Evolutionary conservation across 2,888 invertebrate genomes (phyloP).

Genomic region (Hirtodrosophila histrioides): DNA sequence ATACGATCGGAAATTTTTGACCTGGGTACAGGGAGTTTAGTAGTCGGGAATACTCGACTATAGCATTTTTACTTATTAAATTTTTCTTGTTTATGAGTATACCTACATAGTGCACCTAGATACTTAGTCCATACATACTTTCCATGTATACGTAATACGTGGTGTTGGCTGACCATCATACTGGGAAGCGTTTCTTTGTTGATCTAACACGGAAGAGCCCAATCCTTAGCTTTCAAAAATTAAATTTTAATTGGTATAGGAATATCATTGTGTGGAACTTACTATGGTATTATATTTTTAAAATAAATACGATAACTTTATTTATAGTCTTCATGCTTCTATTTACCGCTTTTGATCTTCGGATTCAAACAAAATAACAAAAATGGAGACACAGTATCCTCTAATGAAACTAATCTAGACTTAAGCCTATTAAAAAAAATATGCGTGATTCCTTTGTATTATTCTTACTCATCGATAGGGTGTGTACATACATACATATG

Average conservation of each 20-base stretch:
- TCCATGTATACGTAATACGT: no score
- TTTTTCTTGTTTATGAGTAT: neutral
- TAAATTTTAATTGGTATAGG: no score
- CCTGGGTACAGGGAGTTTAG: no score
- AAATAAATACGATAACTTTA: conserved; percentile 75
- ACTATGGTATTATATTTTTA: conserved; percentile 11
- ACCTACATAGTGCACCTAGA: neutral
- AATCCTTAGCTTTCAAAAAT: no score
- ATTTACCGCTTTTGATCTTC: conserved; percentile 23
- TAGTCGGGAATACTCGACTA: no score
- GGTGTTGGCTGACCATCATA: no score
- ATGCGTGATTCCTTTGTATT: conserved; percentile 6
- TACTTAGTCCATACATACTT: no score
- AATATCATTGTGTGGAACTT: no score
- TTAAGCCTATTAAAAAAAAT: conserved; percentile 44
- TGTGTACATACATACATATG: neutral
- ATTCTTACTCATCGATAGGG: conserved; percentile 8
- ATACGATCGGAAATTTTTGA: no score
- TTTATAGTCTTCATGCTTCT: conserved; percentile 59
- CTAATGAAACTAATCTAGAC: conserved; percentile 39
- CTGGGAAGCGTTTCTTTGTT: no score
- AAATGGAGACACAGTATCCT: conserved; percentile 36
- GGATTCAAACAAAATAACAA: conserved; percentile 51
- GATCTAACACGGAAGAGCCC: no score
- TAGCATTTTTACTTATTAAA: no score